Conservation (phyloP, 2,888 invertebrate genomes). For the Acheta domesticus region DNA sequence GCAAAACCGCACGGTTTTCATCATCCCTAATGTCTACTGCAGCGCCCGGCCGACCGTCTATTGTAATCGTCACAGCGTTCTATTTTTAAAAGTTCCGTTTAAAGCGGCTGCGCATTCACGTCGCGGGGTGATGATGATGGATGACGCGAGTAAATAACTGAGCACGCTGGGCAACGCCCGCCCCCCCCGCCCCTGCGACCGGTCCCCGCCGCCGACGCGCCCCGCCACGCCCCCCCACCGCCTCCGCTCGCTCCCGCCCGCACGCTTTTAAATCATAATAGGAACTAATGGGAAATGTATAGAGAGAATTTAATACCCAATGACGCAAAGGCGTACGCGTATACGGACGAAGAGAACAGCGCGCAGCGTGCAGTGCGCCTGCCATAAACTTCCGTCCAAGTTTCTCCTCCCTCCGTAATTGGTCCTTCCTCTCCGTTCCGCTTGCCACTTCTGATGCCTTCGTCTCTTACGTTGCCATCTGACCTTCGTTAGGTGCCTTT, state of each 20-base stretch:
- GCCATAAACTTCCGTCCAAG: neutral
- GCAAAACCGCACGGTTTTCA: slow-evolving; percentile 6
- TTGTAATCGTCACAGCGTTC: slow-evolving; percentile 8
- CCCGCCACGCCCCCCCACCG: too few relatives aligned
- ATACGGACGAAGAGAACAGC: neutral
- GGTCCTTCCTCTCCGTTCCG: too few relatives aligned
- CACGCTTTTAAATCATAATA: neutral
- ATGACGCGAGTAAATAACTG: slow-evolving; percentile 18
- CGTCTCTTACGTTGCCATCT: too few relatives aligned
- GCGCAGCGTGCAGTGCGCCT: neutral
- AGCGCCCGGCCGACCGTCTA: slow-evolving; percentile 4
- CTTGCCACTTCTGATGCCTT: too few relatives aligned
- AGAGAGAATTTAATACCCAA: slow-evolving; percentile 1
- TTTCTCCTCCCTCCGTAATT: neutral
- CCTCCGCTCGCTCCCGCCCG: neutral
- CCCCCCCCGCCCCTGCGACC: too few relatives aligned
- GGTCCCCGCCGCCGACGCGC: too few relatives aligned
- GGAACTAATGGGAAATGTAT: neutral
- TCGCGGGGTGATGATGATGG: neutral
- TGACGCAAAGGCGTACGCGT: neutral
- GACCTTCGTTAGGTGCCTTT: too few relatives aligned
- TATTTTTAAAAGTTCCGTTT: slow-evolving; percentile 18
- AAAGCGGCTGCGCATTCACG: neutral
- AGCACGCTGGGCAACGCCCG: neutral
- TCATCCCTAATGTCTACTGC: slow-evolving; percentile 18